These are phyloP conservation scores for Etheostoma perlongum DNA, from an alignment of 2,797 vertebrate genomes.

Conservation along the genomic window DNA sequence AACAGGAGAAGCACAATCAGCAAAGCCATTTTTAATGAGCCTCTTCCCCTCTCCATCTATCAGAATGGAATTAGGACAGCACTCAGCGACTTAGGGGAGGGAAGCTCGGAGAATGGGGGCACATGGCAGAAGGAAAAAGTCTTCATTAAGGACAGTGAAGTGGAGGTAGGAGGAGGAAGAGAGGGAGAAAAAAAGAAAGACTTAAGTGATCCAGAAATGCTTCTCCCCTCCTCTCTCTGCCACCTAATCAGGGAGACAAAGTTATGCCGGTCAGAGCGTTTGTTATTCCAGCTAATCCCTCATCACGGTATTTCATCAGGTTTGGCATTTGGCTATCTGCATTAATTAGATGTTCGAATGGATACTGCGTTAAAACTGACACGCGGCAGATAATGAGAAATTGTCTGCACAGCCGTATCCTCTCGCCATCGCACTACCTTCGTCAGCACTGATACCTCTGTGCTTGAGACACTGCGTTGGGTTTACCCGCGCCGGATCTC, in stretches of 20 bases:
- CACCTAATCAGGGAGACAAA: conserved; percentile 75
- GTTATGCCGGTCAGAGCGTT: conserved; percentile 72
- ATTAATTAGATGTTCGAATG: conserved; percentile 79
- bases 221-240: conserved; percentile 31
- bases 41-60: conserved; percentile 68
- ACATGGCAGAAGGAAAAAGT: conserved; percentile 61
- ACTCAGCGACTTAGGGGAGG: conserved; percentile 63
- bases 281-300: conserved; percentile 81
- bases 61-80: conserved; percentile 77
- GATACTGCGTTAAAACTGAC: conserved; percentile 65
- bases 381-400: conserved; percentile 69
- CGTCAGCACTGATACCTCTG: conserved; percentile 35
- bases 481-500: conserved; percentile 68
- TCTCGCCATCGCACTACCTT: conserved; percentile 34
- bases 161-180: conserved; percentile 51
- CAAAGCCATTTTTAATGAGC: conserved; percentile 78
- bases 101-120: conserved; percentile 68
- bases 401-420: conserved; percentile 36
- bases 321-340: conserved; percentile 81
- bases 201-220: conserved; percentile 64
- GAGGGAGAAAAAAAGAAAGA: conserved; percentile 1
- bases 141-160: conserved; percentile 76
- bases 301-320: conserved; percentile 77
- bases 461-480: conserved; percentile 39
- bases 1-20: conserved; percentile 64